Evolutionary conservation across 1,140 invertebrate species (phyloP), one percentile per base, ranked within the genome.

Genomic region (Heliconius hermathena): DNA sequence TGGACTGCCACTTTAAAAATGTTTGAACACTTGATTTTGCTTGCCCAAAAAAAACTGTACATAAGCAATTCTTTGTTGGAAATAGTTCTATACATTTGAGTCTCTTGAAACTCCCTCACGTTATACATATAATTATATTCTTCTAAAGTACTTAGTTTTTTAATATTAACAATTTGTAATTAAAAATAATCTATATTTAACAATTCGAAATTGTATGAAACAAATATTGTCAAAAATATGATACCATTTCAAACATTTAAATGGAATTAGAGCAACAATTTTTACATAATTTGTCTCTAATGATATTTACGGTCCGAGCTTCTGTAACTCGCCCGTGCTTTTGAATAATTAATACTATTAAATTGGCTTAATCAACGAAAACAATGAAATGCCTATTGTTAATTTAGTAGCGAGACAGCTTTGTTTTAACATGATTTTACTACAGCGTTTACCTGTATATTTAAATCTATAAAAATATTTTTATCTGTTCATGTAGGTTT

Each of bases 271-370:
- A 66, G n/a, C 9, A 66, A 29, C 8, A 66, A 11, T 66, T 66
- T 66, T 66, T 66, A 29, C 6, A 29, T 66, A 29, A 66, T 66
- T 66, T 29, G 13, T 66, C 60, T 66, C 60, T 66, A 66, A 66
- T 66, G 26, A 66, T 66, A 66, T 66, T 66, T 66, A 66, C 22
- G 13, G 60, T 16, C 60, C 57, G 57, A 66, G 74, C 74, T 36
- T 66, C 60, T 66, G 49, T 57, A 76, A 76, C 60, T 60, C 76
- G 33, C 71, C 29, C 76, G 76, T 77, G 76, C 70, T 60, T 72
- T 46, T 72, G 76, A 77, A 77, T 77, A 77, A 77, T 77, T 77
- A 77, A 77, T 72, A 49, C 71, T 54, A 77, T 52, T 70, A 77
- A 77, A 77, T 77, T 70, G 76, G 71, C 66, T 77, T 77, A 77